These are phyloP conservation scores for Trichechus manatus DNA, from an alignment of 2,113 vertebrate genomes.

Conservation along the genomic window DNA sequence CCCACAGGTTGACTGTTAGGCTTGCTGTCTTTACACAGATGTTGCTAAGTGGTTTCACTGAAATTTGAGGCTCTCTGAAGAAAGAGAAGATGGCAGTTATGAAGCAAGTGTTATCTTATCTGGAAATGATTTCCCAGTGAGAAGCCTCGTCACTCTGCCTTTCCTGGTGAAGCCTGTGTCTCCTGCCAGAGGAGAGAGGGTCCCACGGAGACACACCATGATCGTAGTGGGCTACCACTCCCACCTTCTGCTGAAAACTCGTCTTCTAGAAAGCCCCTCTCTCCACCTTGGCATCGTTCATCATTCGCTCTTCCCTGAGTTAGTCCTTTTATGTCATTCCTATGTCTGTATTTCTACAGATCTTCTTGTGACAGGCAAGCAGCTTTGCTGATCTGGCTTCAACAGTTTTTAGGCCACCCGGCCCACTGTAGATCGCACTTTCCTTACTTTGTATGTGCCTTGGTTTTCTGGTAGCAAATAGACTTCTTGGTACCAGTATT, in stretches of 20 bases:
- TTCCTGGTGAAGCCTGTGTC: background rate
- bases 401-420: background rate
- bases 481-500: background rate
- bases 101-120: conserved; percentile 43
- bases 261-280: background rate
- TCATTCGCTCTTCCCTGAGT: background rate
- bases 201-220: background rate
- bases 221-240: background rate
- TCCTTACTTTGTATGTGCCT: background rate
- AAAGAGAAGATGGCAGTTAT: conserved; percentile 44
- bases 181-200: background rate
- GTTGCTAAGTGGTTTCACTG: conserved; percentile 9
- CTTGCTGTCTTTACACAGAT: background rate
- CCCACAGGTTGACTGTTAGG: background rate
- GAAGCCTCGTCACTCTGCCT: conserved; percentile 21
- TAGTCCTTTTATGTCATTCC: background rate
- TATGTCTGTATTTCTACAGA: background rate
- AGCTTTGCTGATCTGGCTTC: background rate
- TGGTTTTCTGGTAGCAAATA: background rate
- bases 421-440: background rate
- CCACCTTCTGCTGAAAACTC: background rate
- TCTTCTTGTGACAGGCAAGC: background rate
- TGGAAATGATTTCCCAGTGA: conserved; percentile 53
- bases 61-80: conserved; percentile 42
- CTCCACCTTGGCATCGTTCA: accelerated